These are phyloP conservation scores for Chiroxiphia lanceolata DNA, from an alignment of 2,797 vertebrate genomes.

Conservation along the genomic window DNA sequence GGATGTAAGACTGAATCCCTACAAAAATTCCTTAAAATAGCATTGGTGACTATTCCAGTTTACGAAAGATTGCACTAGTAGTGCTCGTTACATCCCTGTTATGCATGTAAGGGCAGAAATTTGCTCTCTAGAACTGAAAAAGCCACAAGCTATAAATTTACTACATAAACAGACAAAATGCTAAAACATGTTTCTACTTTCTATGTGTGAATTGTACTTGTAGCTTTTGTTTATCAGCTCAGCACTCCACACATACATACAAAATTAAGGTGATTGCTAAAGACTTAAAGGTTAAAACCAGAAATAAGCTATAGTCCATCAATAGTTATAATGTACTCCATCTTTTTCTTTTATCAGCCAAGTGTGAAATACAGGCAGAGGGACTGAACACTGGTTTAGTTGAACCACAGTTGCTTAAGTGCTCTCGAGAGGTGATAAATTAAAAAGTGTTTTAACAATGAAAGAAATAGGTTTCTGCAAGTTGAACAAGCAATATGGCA, in stretches of 20 bases:
- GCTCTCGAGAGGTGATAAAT: slow-evolving; percentile 52
- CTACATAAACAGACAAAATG: neutral
- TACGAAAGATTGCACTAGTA: neutral
- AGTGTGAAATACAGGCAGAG: slow-evolving; percentile 15
- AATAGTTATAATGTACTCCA: neutral
- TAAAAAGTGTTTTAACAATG: slow-evolving; percentile 33
- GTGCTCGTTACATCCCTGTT: neutral
- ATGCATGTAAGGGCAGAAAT: neutral
- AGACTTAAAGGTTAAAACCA: slow-evolving; percentile 18
- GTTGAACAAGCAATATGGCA: slow-evolving; percentile 23
- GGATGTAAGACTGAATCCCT: neutral
- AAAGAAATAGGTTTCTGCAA: slow-evolving; percentile 44
- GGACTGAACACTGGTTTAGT: slow-evolving; percentile 40
- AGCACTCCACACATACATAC: neutral
- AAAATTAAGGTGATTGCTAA: slow-evolving; percentile 3
- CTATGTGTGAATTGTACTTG: neutral
- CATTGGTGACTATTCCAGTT: neutral
- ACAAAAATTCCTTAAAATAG: neutral
- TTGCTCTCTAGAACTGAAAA: neutral
- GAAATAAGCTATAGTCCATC: slow-evolving; percentile 31
- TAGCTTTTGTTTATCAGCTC: neutral
- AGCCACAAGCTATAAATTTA: neutral
- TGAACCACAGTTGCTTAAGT: slow-evolving; percentile 62
- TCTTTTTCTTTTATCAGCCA: slow-evolving; percentile 47
- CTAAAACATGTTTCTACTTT: neutral